These are phyloP conservation scores for Podiceps cristatus DNA, from an alignment of 2,113 vertebrate genomes.

Conservation along the genomic window DNA sequence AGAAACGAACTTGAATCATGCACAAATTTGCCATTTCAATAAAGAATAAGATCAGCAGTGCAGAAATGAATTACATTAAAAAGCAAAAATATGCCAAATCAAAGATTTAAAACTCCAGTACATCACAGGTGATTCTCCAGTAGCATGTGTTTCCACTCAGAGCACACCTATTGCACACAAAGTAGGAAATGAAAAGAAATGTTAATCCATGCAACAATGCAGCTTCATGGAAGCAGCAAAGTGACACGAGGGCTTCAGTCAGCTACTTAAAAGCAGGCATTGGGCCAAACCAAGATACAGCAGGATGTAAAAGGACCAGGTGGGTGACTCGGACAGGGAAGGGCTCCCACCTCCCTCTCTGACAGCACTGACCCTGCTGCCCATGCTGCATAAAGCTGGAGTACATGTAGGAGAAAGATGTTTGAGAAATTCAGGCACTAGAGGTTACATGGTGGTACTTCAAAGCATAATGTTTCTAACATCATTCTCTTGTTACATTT, in stretches of 20 bases:
- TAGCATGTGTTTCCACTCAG: not conserved
- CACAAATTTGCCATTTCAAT: slow-evolving; percentile 54
- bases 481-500: not conserved
- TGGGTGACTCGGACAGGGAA: not conserved
- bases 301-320: not conserved
- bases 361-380: no score
- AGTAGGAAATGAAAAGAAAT: slow-evolving; percentile 32
- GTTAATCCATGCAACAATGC: not conserved
- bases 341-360: not conserved
- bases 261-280: not conserved
- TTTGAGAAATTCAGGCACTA: not conserved
- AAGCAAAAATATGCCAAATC: slow-evolving; percentile 63
- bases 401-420: not conserved
- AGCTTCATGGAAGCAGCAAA: not conserved
- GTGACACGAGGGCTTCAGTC: not conserved
- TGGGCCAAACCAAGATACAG: not conserved
- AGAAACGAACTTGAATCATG: slow-evolving; percentile 40
- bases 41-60: slow-evolving; percentile 45
- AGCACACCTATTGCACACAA: slow-evolving; percentile 15
- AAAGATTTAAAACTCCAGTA: slow-evolving; percentile 39
- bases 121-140: slow-evolving; percentile 16
- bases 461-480: not conserved
- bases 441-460: not conserved
- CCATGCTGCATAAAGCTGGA: not conserved
- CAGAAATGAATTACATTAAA: slow-evolving; percentile 61